Evolutionary conservation across 2,888 invertebrate species (phyloP).

Genomic region (Eubasilissa splendida): DNA sequence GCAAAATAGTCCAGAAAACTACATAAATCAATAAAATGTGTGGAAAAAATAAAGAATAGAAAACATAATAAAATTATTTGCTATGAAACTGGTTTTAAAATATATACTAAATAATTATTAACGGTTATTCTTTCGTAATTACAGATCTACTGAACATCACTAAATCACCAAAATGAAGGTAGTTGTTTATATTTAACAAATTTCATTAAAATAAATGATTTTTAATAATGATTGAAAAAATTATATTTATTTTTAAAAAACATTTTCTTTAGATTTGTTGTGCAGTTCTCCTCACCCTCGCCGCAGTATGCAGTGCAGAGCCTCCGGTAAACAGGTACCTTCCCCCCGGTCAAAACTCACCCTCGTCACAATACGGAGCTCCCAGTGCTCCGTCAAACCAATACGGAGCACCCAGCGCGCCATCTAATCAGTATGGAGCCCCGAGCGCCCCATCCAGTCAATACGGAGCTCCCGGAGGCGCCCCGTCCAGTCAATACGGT

Average conservation of each 20-base stretch:
- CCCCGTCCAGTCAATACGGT: slow-evolving; percentile 62
- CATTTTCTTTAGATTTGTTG: neutral
- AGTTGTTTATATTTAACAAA: neutral
- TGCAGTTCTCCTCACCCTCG: slow-evolving; percentile 38
- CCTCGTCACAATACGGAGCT: slow-evolving; percentile 64
- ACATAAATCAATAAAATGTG: too few relatives aligned
- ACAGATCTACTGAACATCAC: neutral
- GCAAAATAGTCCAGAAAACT: too few relatives aligned
- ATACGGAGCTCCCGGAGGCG: slow-evolving; percentile 63
- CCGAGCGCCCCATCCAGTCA: slow-evolving; percentile 61
- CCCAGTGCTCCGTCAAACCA: slow-evolving; percentile 61
- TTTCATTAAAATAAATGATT: neutral
- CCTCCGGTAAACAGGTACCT: slow-evolving; percentile 55
- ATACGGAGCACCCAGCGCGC: slow-evolving; percentile 59
- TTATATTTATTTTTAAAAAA: too few relatives aligned
- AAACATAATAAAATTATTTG: too few relatives aligned
- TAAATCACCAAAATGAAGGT: slow-evolving; percentile 6
- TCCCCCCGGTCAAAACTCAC: slow-evolving; percentile 59
- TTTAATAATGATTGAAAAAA: too few relatives aligned
- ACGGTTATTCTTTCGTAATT: neutral
- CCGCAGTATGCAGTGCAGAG: slow-evolving; percentile 49
- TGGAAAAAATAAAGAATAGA: too few relatives aligned
- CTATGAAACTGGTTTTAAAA: too few relatives aligned
- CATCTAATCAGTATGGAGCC: slow-evolving; percentile 59
- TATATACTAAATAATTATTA: too few relatives aligned